Percentiles rank a stretch among this genome's conserved stretches.
These are phyloP conservation scores for Thaumatotibia leucotreta DNA, from an alignment of 1,140 invertebrate genomes.

Conservation along the genomic window DNA sequence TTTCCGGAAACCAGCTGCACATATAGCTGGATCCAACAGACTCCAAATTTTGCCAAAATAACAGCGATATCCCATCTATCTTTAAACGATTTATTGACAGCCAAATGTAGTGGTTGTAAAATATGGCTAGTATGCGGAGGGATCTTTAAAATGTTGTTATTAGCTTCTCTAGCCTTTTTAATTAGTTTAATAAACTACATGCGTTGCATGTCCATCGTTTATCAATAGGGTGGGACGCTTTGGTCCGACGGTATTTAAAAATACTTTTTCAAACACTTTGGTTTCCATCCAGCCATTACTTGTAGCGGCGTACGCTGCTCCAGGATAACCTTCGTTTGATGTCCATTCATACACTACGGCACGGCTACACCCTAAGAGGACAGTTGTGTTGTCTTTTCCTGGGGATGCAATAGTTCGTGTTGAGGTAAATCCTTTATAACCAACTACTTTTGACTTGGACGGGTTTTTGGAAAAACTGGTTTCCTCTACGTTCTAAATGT, in stretches of 20 bases:
- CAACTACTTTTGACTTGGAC: conserved; percentile 42
- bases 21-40: conserved; percentile 21
- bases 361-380: conserved; percentile 36
- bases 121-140: conserved; percentile 40
- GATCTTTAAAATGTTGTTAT: conserved; percentile 36
- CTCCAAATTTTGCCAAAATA: conserved; percentile 33
- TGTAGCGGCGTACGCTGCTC: conserved; percentile 39
- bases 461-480: conserved; percentile 38
- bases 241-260: conserved; percentile 24
- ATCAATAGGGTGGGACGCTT: conserved; percentile 29
- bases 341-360: conserved; percentile 32
- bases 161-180: conserved; percentile 25
- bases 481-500: conserved; percentile 50
- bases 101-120: conserved; percentile 38
- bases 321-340: conserved; percentile 26
- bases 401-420: conserved; percentile 31
- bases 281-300: conserved; percentile 45
- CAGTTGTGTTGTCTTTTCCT: conserved; percentile 45
- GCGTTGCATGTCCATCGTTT: conserved; percentile 33
- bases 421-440: conserved; percentile 27
- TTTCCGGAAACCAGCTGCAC: conserved; percentile 37
- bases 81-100: conserved; percentile 44
- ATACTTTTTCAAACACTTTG: conserved; percentile 37
- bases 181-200: conserved; percentile 30
- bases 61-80: conserved; percentile 26